Conservation (phyloP, 2,113 vertebrate genomes). For the Otolemur garnettii region DNA sequence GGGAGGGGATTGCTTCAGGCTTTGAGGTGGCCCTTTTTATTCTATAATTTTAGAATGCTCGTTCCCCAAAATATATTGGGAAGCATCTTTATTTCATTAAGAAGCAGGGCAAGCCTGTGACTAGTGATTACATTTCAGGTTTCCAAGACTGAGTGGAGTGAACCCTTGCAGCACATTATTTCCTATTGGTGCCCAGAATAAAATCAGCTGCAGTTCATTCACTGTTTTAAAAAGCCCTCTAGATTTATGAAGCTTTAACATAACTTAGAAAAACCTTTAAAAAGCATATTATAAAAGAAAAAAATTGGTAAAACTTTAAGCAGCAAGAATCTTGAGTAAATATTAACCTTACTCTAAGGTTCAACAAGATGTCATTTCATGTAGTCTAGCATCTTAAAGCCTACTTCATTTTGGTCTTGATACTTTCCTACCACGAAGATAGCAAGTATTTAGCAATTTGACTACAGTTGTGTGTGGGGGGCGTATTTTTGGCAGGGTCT, state of each 20-base stretch:
- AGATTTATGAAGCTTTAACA: neutral
- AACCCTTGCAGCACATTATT: conserved; percentile 27
- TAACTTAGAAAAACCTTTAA: neutral
- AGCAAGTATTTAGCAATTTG: neutral
- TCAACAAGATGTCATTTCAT: neutral
- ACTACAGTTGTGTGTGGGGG: neutral
- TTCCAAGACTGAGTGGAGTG: conserved; percentile 53
- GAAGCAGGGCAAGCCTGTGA: neutral
- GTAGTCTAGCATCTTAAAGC: neutral
- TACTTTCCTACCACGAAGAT: neutral
- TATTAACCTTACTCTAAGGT: neutral
- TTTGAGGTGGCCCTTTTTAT: neutral
- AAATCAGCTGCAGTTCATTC: conserved; percentile 17
- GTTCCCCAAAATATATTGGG: neutral
- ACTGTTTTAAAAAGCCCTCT: conserved; percentile 11
- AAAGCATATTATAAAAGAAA: conserved; percentile 19
- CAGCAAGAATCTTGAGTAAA: conserved; percentile 4
- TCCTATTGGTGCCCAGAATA: neutral
- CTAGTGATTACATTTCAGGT: conserved; percentile 21
- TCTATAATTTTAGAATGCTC: conserved; percentile 1
- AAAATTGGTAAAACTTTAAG: conserved; percentile 17
- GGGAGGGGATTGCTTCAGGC: neutral
- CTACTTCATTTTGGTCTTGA: neutral
- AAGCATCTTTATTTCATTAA: conserved; percentile 64
- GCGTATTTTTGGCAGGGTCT: no score